Percentiles rank a stretch among this genome's conserved stretches.
Conservation (phyloP, 2,113 vertebrate genomes). For the Cololabis saira region DNA sequence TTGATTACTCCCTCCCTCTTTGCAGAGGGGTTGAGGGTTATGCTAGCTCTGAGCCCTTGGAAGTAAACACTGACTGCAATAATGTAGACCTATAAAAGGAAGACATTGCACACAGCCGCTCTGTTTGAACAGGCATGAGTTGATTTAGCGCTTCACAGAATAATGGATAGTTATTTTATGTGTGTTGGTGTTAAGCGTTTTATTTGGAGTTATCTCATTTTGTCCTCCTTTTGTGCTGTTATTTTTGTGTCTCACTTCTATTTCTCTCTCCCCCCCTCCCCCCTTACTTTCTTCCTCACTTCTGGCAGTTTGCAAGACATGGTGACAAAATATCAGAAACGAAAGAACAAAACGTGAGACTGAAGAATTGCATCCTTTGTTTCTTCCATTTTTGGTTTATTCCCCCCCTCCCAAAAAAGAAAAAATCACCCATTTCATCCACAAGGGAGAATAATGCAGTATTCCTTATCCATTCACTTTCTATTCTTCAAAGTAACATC, state of each 20-base stretch:
- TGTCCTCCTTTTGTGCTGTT: slow-evolving; percentile 27
- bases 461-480: slow-evolving; percentile 41
- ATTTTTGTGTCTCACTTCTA: slow-evolving; percentile 47
- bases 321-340: slow-evolving; percentile 99
- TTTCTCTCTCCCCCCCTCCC: slow-evolving; percentile 14
- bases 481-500: slow-evolving; percentile 25
- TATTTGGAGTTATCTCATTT: slow-evolving; percentile 42
- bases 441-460: slow-evolving; percentile 65
- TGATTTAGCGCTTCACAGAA: slow-evolving; percentile 42
- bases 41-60: slow-evolving; percentile 45
- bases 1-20: slow-evolving; percentile 57
- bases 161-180: slow-evolving; percentile 23
- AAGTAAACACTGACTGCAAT: slow-evolving; percentile 64
- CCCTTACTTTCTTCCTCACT: slow-evolving; percentile 42
- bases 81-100: slow-evolving; percentile 40
- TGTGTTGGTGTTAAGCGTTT: slow-evolving; percentile 32
- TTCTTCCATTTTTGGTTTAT: slow-evolving; percentile 36
- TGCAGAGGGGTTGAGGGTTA: slow-evolving; percentile 57
- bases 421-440: slow-evolving; percentile 30
- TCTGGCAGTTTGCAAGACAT: slow-evolving; percentile 94
- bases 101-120: slow-evolving; percentile 35
- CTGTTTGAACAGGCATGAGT: slow-evolving; percentile 30
- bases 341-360: slow-evolving; percentile 99
- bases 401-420: no score
- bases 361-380: slow-evolving; percentile 45